These are phyloP conservation scores for Xiphias gladius DNA, from an alignment of 2,113 vertebrate species.

Conservation along the genomic window DNA sequence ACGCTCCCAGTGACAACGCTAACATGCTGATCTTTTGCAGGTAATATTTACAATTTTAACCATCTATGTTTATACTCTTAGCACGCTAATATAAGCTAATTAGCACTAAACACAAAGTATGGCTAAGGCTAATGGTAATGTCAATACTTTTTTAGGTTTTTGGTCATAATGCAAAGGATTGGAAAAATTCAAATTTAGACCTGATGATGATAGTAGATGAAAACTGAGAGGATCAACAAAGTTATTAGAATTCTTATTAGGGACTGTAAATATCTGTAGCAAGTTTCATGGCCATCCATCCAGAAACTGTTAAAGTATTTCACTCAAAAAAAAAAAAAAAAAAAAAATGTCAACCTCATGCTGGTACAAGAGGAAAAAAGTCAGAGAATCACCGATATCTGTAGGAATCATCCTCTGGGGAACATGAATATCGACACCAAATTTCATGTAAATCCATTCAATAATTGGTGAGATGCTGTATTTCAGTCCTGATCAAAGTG, in stretches of 20 bases:
- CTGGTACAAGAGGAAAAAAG: no score
- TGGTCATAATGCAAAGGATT: background rate
- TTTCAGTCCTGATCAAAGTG: no score
- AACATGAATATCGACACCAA: no score
- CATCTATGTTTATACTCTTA: background rate
- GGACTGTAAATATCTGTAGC: background rate
- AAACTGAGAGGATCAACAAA: background rate
- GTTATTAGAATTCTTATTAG: background rate
- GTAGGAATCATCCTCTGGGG: no score
- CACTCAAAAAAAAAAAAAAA: background rate
- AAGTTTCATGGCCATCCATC: background rate
- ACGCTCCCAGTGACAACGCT: background rate
- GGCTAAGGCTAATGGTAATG: background rate
- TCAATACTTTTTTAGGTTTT: background rate
- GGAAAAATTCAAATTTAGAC: background rate
- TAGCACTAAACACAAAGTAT: background rate
- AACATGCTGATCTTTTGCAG: background rate
- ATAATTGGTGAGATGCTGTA: no score
- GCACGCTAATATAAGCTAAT: background rate
- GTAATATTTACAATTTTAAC: background rate
- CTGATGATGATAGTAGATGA: background rate
- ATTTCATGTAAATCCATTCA: background rate
- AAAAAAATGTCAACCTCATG: background rate
- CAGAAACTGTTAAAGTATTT: background rate
- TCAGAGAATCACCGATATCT: background rate